phyloP scores from a whole-genome alignment of 2,797 vertebrate species.

The Manis pentadactyla region DNA sequence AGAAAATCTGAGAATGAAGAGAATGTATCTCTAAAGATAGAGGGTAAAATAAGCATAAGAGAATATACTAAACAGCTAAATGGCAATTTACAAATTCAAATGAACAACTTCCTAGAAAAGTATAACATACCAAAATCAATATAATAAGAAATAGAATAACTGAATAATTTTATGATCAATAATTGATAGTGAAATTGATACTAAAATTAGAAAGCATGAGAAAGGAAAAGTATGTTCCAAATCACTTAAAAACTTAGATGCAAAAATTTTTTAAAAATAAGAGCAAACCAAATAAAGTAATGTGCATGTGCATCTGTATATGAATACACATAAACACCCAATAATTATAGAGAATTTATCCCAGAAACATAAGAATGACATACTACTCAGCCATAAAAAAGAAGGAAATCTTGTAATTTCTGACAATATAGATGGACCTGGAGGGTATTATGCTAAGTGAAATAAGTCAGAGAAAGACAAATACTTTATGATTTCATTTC shows the following conservation, averaged over 20 bases:
- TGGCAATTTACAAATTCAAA: background rate
- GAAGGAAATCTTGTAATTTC: background rate
- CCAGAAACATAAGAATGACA: background rate
- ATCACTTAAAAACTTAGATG: background rate
- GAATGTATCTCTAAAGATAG: background rate
- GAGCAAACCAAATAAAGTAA: slow-evolving; percentile 7
- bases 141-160: background rate
- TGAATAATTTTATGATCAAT: background rate
- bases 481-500: too few relatives aligned
- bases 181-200: slow-evolving; percentile 6
- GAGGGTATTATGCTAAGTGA: too few relatives aligned
- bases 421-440: background rate
- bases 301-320: background rate
- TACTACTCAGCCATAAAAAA: background rate
- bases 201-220: background rate
- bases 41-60: background rate
- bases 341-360: slow-evolving; percentile 8
- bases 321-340: background rate
- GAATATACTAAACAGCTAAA: slow-evolving; percentile 12
- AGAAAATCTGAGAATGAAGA: background rate
- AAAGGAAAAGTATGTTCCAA: background rate
- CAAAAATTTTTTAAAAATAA: slow-evolving; percentile 40
- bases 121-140: background rate
- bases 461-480: too few relatives aligned
- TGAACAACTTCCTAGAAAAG: background rate